These are phyloP conservation scores for Ametastegia equiseti DNA, from an alignment of 2,888 invertebrate species.

Conservation along the genomic window DNA sequence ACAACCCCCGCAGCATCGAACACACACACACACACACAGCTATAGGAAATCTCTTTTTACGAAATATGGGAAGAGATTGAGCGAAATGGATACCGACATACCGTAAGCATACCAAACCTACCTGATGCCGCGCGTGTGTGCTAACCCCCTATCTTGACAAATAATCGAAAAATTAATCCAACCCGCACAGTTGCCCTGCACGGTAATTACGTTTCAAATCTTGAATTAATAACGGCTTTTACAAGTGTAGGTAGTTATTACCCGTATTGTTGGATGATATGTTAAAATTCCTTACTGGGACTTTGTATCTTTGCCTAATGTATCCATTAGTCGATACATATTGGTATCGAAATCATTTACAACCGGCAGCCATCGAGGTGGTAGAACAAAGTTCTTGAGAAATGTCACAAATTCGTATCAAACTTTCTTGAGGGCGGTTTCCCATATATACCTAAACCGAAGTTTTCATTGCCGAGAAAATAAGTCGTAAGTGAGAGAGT, in stretches of 20 bases:
- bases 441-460: not conserved
- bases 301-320: not conserved
- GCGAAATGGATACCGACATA: slow-evolving; percentile 9
- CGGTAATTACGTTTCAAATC: not conserved
- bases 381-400: slow-evolving; percentile 1
- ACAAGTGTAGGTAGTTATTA: not conserved
- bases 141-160: slow-evolving; percentile 13
- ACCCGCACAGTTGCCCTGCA: slow-evolving; percentile 1
- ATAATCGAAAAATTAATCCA: slow-evolving; percentile 25
- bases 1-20: not conserved
- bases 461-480: slow-evolving; percentile 37
- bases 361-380: not conserved
- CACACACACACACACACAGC: too few species aligned
- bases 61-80: slow-evolving; percentile 44
- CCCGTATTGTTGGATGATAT: not conserved
- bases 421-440: not conserved
- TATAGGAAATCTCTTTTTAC: slow-evolving; percentile 21
- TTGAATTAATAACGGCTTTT: slow-evolving; percentile 3
- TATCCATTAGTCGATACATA: not conserved
- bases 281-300: not conserved
- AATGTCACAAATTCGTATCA: slow-evolving; percentile 31
- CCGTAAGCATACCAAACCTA: not conserved
- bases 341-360: not conserved
- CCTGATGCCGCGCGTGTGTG: too few species aligned
- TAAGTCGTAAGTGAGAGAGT: slow-evolving; percentile 28